Base-by-base conservation (phyloP, 2,797 vertebrate genomes). In the Phrynocephalus vlangalii region DNA sequence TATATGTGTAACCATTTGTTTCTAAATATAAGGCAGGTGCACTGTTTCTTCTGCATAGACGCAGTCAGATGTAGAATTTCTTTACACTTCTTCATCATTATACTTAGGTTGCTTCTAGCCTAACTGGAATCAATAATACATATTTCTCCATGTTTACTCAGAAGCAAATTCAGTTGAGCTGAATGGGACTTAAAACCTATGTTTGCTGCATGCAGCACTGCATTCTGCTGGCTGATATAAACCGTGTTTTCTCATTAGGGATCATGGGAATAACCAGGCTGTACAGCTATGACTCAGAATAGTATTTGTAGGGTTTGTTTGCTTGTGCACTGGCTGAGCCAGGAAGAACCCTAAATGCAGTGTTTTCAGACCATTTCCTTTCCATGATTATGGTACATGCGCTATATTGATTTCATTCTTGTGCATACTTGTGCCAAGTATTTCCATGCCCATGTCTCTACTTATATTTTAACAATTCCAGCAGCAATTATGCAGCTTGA, bases 1-100 rank as follows among this genome's bases (percentile, higher is more conserved):
- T 80, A 82, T 82, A 83, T 24, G 18, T 82, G 91, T 93, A 93
- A 83, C 83, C 68, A 79, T 90, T 86, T 90, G 11, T 91, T 93
- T 75, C 1, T 83, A 68, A 86, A 87, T 77, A 87, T 79, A 80
- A 9, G 67, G 8, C 38, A 83, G 24, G 18, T 90, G 82, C 91
- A 90, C 80, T 1, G 6, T 70, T 91, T 84, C 50, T 84, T 80
- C 44, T 73, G n/a, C 77, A 82, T 67, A 77, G 68, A 28, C 15
- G 38, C 87, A 89, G 26, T 52, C 30, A 84, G 10, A 73, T 70
- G 66, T 73, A 38, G 56, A 8, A 85, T 72, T 0, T 3, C 66
- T 88, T 88, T 89, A 38, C 1, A 92, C 3, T 44, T 44, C 83
- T 90, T 80, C 52, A 85, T 91, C 26, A 82, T 11, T 56, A 24